These are phyloP conservation scores for Pempheris klunzingeri DNA, from an alignment of 2,797 vertebrate genomes.

Conservation along the genomic window DNA sequence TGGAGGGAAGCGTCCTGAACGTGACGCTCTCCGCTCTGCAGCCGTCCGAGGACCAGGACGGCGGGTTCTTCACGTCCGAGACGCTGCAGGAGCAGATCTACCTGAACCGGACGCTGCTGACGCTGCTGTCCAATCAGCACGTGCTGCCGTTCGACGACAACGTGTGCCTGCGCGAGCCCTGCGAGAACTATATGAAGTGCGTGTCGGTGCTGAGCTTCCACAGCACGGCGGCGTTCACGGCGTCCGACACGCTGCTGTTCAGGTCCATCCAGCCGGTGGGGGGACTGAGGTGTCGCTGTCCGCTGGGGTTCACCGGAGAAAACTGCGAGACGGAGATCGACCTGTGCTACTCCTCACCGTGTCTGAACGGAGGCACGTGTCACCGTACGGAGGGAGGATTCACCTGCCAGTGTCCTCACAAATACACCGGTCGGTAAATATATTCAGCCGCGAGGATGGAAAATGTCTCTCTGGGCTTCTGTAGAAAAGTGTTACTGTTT, in stretches of 20 bases:
- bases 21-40: background rate
- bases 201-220: background rate
- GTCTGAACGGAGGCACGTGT: background rate
- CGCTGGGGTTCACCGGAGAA: background rate
- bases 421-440: background rate
- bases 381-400: background rate
- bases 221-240: background rate
- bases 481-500: too few relatives aligned
- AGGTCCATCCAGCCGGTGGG: conserved; percentile 51
- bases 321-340: background rate
- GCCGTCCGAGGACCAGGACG: background rate
- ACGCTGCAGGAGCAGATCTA: background rate
- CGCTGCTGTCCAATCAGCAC: background rate
- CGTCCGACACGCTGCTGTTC: conserved; percentile 84
- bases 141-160: background rate
- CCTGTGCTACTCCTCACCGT: background rate
- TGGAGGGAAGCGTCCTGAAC: background rate
- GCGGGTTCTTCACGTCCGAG: background rate
- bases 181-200: background rate
- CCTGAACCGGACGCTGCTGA: background rate
- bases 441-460: too few relatives aligned
- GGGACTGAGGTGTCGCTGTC: background rate
- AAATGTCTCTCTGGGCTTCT: too few relatives aligned
- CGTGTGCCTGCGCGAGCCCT: background rate
- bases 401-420: background rate